These are phyloP conservation scores for Rhinatrema bivittatum DNA, from an alignment of 2,797 vertebrate genomes.

Conservation along the genomic window DNA sequence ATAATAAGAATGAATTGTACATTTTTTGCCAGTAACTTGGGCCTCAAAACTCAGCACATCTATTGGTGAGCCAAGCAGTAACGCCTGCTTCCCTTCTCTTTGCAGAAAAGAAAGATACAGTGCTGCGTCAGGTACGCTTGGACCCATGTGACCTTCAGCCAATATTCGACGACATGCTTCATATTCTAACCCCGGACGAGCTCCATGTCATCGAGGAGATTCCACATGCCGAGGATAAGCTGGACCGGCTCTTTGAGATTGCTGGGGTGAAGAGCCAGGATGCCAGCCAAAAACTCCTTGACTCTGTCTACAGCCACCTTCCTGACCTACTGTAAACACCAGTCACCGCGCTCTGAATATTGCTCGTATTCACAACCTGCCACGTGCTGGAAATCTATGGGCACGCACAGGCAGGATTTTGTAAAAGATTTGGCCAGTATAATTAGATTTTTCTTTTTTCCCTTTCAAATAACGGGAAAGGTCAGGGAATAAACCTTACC, in stretches of 20 bases:
- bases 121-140: constrained; percentile 89
- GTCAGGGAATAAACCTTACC: constrained; percentile 10
- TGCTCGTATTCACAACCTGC: constrained; percentile 45
- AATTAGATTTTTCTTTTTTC: constrained; percentile 20
- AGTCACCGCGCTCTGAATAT: constrained; percentile 28
- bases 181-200: constrained; percentile 91
- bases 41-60: no score
- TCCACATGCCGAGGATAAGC: constrained; percentile 83
- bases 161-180: constrained; percentile 95
- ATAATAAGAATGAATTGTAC: no score
- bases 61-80: background rate
- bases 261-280: constrained; percentile 94
- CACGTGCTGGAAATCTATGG: constrained; percentile 27
- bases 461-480: constrained; percentile 24
- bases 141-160: constrained; percentile 95
- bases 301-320: constrained; percentile 94
- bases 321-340: constrained; percentile 79
- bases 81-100: background rate
- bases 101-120: constrained; percentile 95
- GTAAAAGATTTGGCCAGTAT: background rate
- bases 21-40: no score
- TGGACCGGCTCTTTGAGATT: constrained; percentile 90
- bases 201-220: constrained; percentile 84
- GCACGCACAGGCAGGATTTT: constrained; percentile 1
- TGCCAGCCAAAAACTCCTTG: constrained; percentile 92